phyloP scores from a whole-genome alignment of 2,888 invertebrate genomes.

The Mamestra brassicae region DNA sequence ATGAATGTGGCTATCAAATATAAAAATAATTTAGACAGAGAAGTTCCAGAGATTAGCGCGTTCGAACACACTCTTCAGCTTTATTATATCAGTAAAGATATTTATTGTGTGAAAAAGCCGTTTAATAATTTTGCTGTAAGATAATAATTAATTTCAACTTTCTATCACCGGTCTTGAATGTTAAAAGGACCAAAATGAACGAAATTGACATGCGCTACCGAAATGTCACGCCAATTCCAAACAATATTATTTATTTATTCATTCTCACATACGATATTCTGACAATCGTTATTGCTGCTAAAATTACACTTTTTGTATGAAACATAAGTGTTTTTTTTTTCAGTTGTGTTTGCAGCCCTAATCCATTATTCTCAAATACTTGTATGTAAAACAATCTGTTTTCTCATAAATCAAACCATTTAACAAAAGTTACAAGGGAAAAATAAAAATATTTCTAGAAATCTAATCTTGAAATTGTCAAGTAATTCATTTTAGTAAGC shows the following conservation, averaged over 20 bases:
- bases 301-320: not conserved
- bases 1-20: no score
- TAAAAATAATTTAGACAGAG: no score
- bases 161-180: no score
- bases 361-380: not conserved
- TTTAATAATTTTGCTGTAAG: not conserved
- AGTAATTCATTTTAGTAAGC: conserved; percentile 58
- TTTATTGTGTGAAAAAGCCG: not conserved
- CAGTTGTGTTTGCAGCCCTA: no score
- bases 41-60: no score
- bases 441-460: conserved; percentile 60
- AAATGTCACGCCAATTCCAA: not conserved
- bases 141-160: no score
- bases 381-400: not conserved
- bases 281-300: not conserved
- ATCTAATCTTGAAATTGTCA: conserved; percentile 63
- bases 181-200: no score
- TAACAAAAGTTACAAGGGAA: conserved; percentile 3
- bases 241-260: not conserved
- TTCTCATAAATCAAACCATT: conserved; percentile 7
- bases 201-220: not conserved
- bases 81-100: no score
- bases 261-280: no score
- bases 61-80: no score
- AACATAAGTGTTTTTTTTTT: not conserved